phyloP scores from a whole-genome alignment of 1,140 invertebrate genomes.

The Frieseomelitta varia region DNA sequence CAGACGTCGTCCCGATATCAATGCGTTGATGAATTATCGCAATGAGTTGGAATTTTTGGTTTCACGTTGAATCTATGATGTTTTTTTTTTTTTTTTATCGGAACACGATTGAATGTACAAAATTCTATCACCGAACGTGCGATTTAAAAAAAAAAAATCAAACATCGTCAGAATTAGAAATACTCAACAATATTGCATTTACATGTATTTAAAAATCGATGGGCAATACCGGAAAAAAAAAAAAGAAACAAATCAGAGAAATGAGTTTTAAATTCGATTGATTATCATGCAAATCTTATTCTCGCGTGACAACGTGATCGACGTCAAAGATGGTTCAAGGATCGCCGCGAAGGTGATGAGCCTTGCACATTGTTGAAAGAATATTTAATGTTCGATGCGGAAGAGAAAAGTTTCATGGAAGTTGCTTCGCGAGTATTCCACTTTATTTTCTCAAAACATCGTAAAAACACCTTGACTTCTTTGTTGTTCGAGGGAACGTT shows the following conservation, averaged over 20 bases:
- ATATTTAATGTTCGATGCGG: not conserved
- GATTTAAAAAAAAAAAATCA: too few relatives aligned
- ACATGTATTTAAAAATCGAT: too few relatives aligned
- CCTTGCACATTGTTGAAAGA: not conserved
- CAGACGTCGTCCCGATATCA: not conserved
- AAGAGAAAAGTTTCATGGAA: not conserved
- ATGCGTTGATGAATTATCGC: not conserved
- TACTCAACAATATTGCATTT: too few relatives aligned
- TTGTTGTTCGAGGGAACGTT: constrained; percentile 8
- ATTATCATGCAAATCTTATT: not conserved
- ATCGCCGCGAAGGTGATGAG: not conserved
- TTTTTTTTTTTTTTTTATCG: too few relatives aligned
- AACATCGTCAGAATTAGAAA: too few relatives aligned
- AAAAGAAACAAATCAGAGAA: not conserved
- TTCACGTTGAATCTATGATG: too few relatives aligned
- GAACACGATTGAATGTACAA: too few relatives aligned
- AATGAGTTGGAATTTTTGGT: not conserved
- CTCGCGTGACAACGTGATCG: not conserved
- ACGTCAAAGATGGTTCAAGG: not conserved
- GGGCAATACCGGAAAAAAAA: not conserved
- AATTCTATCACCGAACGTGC: too few relatives aligned
- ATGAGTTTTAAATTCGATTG: not conserved
- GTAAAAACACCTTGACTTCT: not conserved
- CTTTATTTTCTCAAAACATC: not conserved
- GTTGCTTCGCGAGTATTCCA: not conserved